A percentile compares a stretch with the other conserved stretches of the same genome.
Conservation (phyloP, 2,888 invertebrate species). For the Ashinkailepas kermadecensis region DNA sequence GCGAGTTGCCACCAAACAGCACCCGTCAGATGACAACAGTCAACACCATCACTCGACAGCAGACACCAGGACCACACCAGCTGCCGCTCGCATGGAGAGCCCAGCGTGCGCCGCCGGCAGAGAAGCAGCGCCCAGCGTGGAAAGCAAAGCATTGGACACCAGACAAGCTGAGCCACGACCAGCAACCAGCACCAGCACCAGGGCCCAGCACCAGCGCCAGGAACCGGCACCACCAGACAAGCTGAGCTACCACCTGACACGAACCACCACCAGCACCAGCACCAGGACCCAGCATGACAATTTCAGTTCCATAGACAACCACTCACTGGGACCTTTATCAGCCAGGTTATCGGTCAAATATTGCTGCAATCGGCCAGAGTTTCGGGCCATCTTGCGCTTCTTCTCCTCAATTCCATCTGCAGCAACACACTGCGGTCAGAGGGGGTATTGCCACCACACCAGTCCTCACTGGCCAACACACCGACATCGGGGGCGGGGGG, state of each 20-base stretch:
- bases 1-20: too few relatives aligned
- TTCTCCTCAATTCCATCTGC: constrained; percentile 15
- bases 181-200: too few relatives aligned
- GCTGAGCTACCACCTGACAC: background rate
- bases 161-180: too few relatives aligned
- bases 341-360: constrained; percentile 7
- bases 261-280: background rate
- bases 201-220: background rate
- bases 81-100: too few relatives aligned
- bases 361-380: background rate
- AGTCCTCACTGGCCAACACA: background rate
- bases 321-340: background rate
- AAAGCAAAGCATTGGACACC: too few relatives aligned
- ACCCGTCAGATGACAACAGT: too few relatives aligned
- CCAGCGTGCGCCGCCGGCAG: too few relatives aligned
- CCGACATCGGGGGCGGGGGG: too few relatives aligned
- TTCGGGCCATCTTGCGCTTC: constrained; percentile 15
- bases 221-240: background rate
- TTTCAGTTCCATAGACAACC: too few relatives aligned
- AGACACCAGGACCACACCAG: too few relatives aligned
- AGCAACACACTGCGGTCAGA: background rate
- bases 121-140: too few relatives aligned
- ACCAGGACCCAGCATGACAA: background rate
- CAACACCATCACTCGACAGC: too few relatives aligned
- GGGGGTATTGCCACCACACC: background rate